Evolutionary conservation across 2,888 invertebrate genomes (phyloP), one percentile per base, ranked within the genome.

Genomic region (Drosophila aldrichi): DNA sequence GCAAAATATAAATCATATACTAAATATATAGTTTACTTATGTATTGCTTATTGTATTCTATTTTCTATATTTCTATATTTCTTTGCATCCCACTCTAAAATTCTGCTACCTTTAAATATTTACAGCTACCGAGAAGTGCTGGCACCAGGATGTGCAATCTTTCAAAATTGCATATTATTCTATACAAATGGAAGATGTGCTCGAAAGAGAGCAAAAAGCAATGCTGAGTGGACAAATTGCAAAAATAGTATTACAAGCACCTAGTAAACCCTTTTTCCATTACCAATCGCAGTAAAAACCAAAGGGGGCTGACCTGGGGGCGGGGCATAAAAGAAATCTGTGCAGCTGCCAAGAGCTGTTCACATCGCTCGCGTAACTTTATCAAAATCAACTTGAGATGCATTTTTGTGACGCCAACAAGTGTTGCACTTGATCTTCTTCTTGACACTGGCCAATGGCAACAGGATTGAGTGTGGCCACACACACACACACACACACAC

Each of bases 381-480:
- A 78, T 78, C 81, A 76, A 82, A 82, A 78, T 81, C 81, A 76
- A 76, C 78, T 82, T 74, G 67, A 80, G 68, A 79, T 81, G 70
- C 74, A 82, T 81, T 82, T 82, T 72, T 82, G 75, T 79, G 86
- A 88, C 88, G 79, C 88, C 89, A 85, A 85, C 88, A 87, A 87
- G 86, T 89, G 89, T 79, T 78, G 74, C 88, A 89, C 88, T 87
- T 88, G 86, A 89, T 87, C 76, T 76, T 82, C 72, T 82, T 77
- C 86, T 78, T 78, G 74, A 72, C 82, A 83, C 83, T 80, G 59
- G 56, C 57, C 44, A 60, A 63, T 61, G 74, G 48, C 74, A 59
- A 57, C 43, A 52, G 67, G 64, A 84, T 80, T 72, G 87, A 82
- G 78, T 79, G 61, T 77, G 72, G 71, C 70, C 80, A 70, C 67